Evolutionary conservation across 2,797 vertebrate genomes (phyloP), one percentile per base, ranked within the genome.

Genomic region (Anabas testudineus): DNA sequence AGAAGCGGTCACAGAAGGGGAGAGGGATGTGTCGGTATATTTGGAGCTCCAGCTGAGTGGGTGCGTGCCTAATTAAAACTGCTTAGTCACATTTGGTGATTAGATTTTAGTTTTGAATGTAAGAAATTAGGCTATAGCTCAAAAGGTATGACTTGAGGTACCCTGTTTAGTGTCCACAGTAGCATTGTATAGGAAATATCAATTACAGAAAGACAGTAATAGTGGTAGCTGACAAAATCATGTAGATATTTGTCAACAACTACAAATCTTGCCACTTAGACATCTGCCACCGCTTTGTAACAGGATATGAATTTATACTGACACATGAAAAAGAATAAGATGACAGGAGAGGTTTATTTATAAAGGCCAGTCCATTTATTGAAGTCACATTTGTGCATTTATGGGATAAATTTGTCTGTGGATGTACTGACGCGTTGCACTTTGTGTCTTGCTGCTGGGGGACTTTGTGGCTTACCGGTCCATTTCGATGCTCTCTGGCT

Each of bases 41-140:
- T 54, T 47, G n/a, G 48, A 49, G 34, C 67, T 83, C 76, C 76
- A 73, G 78, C 74, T 66, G 78, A 76, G 76, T 53, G 37, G 68
- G 43, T 81, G 61, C 69, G 68, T 51, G 57, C 24, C 76, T 82
- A 70, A 84, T 88, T 84, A 83, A 81, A 90, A 78, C 63, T 70
- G 78, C 67, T 70, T 55, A 81, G 68, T 78, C 71, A 82, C 56
- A 82, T 80, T 78, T 73, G 57, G 58, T n/a, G 65, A 60, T 49
- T 52, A 60, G 12, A 36, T 12, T 65, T 68, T 43, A 41, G 22
- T 36, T 58, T 4, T 67, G 37, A 73, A 49, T 61, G 30, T 13
- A 59, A 18, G 15, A 67, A 62, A 84, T 71, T n/a, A 48, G 69
- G 62, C 19, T 18, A 28, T 10, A 21, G 15, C 48, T 69, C 18